Conservation (phyloP, 2,888 invertebrate species). For the Diogma glabrata region DNA sequence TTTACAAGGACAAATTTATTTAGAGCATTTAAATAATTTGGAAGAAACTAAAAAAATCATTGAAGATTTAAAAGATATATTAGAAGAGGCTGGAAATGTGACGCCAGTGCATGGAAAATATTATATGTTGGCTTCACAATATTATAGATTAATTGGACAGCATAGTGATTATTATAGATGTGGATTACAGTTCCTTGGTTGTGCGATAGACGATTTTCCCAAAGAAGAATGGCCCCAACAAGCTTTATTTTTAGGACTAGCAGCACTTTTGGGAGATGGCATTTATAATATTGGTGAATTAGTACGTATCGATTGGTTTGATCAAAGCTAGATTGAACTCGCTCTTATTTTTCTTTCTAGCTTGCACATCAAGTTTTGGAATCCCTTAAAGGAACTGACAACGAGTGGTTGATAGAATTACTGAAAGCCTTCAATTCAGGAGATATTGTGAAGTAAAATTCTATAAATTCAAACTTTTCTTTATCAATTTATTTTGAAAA, state of each 20-base stretch:
- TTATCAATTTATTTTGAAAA: neutral
- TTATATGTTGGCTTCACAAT: constrained; percentile 84
- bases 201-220: constrained; percentile 54
- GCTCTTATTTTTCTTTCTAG: constrained; percentile 41
- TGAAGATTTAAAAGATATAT: constrained; percentile 69
- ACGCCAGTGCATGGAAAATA: constrained; percentile 90
- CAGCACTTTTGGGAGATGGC: constrained; percentile 86
- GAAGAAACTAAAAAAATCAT: constrained; percentile 74
- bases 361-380: constrained; percentile 90
- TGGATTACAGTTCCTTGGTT: constrained; percentile 73
- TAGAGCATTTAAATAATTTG: constrained; percentile 66
- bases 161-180: constrained; percentile 93
- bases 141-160: constrained; percentile 71
- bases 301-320: constrained; percentile 35
- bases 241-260: constrained; percentile 85
- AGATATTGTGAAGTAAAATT: constrained; percentile 57
- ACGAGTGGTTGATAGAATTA: constrained; percentile 80
- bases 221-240: constrained; percentile 57
- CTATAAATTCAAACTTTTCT: constrained; percentile 4
- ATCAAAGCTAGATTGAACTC: constrained; percentile 9
- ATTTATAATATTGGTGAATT: constrained; percentile 97
- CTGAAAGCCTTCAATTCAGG: constrained; percentile 79
- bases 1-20: constrained; percentile 66
- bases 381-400: constrained; percentile 64
- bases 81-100: constrained; percentile 85